phyloP scores from a whole-genome alignment of 1,140 invertebrate genomes.

The Scaptodrosophila lebanonensis region DNA sequence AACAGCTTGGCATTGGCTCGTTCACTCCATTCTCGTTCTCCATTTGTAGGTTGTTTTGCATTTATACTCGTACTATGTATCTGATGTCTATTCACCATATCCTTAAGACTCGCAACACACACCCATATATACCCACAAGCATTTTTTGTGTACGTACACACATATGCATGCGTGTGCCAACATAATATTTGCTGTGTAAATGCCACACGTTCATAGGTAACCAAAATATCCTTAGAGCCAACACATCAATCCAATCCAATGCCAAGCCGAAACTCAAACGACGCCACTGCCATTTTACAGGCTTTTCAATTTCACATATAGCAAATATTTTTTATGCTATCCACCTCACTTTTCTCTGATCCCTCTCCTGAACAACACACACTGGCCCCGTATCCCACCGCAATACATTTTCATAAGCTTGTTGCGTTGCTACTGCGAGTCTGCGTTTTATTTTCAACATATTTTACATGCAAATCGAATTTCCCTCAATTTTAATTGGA shows the following conservation, averaged over 20 bases:
- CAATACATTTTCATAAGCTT: slow-evolving; percentile 23
- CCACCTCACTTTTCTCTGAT: slow-evolving; percentile 5
- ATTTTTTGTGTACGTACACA: no score
- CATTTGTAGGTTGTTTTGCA: no score
- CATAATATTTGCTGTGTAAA: slow-evolving; percentile 59
- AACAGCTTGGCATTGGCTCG: no score
- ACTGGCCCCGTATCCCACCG: slow-evolving; percentile 19
- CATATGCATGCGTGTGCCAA: slow-evolving; percentile 4
- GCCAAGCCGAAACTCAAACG: slow-evolving; percentile 26
- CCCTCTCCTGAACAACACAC: neutral
- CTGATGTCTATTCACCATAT: no score
- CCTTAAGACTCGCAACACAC: slow-evolving; percentile 2
- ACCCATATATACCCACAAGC: slow-evolving; percentile 11
- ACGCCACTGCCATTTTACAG: slow-evolving; percentile 52
- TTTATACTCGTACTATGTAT: neutral
- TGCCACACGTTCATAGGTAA: slow-evolving; percentile 63
- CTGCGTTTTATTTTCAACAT: slow-evolving; percentile 49
- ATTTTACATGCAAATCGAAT: slow-evolving; percentile 77
- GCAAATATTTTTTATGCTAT: slow-evolving; percentile 71
- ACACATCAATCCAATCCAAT: slow-evolving; percentile 64
- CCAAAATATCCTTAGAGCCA: slow-evolving; percentile 55
- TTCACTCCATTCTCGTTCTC: no score
- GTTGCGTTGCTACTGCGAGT: slow-evolving; percentile 10
- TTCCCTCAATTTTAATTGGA: slow-evolving; percentile 77
- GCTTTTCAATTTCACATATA: slow-evolving; percentile 71